Evolutionary conservation across 2,888 invertebrate genomes (phyloP), one percentile per base, ranked within the genome.

Genomic region (Sarcophaga subvicina): DNA sequence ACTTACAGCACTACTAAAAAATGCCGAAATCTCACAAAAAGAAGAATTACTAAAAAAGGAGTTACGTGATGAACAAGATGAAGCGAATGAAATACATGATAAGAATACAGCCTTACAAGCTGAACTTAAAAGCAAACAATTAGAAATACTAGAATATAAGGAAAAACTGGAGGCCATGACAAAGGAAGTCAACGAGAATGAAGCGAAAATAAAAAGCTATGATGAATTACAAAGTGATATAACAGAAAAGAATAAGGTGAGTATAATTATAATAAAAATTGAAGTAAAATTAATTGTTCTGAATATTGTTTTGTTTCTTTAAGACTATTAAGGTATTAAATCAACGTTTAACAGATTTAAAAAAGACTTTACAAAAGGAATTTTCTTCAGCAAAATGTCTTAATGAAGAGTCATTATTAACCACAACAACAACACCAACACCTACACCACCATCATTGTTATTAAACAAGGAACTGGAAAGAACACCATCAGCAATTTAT

Each of bases 291-390:
- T 49, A 54, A 4, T 14, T 14, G 17, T 37, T 10, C 0, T 37
- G 2, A 37, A 37, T 37, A 37, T 37, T 37, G 37, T 37, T 37
- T 37, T 37, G 37, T 37, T 37, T 10, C 8, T 94, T 62, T 92
- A 79, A 98, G 97, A 96, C 96, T 94, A 97, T 98, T 90, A 97
- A 97, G 94, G 96, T 97, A 22, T 95, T 98, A 90, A 98, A 98
- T 93, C 97, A 98, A 93, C 95, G 98, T 89, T 94, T 98, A 92
- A 95, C 96, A 25, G 98, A 98, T 91, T 96, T 98, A 95, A 98
- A 98, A 93, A 98, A 98, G 93, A 98, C 98, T 0, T 94, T 98
- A 76, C 98, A 98, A 91, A 95, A 97, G 88, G 98, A 98, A 93
- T 94, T 98, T 79, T 93, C 92, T 45, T 90, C 90, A 67, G 91